phyloP scores from a whole-genome alignment of 2,888 invertebrate genomes.

The Xiphydria camelus region DNA sequence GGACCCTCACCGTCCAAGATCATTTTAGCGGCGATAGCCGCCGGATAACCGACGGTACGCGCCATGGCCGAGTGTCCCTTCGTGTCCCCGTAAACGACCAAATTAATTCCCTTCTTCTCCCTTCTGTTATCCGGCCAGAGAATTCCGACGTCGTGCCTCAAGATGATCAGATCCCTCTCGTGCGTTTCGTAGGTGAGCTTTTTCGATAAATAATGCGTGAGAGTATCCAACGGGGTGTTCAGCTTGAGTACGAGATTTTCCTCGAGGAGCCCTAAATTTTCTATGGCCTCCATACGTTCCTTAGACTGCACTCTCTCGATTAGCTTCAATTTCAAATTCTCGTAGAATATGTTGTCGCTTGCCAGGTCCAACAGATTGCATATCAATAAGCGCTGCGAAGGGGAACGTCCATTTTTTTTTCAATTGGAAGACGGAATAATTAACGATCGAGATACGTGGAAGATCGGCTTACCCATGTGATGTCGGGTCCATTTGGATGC shows the following conservation, averaged over 20 bases:
- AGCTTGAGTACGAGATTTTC: conserved; percentile 82
- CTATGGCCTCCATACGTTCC: conserved; percentile 75
- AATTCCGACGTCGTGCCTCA: conserved; percentile 91
- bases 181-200: conserved; percentile 74
- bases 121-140: conserved; percentile 85
- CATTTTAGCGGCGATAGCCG: conserved; percentile 98
- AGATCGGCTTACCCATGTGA: conserved; percentile 85
- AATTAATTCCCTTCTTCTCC: conserved; percentile 81
- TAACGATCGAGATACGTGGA: too few species aligned
- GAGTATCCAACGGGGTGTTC: conserved; percentile 87
- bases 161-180: conserved; percentile 91
- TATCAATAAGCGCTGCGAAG: conserved; percentile 75
- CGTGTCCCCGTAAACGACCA: conserved; percentile 87
- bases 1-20: conserved; percentile 90
- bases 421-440: too few species aligned
- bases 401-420: background rate
- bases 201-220: conserved; percentile 86
- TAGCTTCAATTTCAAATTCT: conserved; percentile 85
- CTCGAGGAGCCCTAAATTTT: conserved; percentile 84
- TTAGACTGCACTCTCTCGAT: conserved; percentile 75
- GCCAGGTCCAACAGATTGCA: conserved; percentile 83
- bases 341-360: conserved; percentile 87
- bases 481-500: conserved; percentile 94
- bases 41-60: conserved; percentile 87
- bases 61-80: conserved; percentile 95